Evolutionary conservation across 2,113 vertebrate species (phyloP), one percentile per base, ranked within the genome.

Genomic region (Sciurus niger): DNA sequence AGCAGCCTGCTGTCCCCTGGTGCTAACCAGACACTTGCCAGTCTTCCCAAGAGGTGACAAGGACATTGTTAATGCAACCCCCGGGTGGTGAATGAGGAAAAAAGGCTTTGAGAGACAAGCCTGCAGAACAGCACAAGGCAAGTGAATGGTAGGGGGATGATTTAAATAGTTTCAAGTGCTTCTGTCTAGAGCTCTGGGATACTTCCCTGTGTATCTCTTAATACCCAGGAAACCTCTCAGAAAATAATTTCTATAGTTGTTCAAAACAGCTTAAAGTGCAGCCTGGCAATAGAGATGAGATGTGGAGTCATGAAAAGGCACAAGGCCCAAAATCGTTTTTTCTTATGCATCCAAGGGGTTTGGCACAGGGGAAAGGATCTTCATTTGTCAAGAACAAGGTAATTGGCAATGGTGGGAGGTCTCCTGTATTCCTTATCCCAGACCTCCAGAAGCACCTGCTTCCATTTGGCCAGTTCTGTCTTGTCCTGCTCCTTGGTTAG

Each of bases 81-180:
- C 48, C 53, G 17, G n/a, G 25, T 84, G 48, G 46, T 32, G 2
- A n/a, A 1, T 48, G 79, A 83, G 82, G 79, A 86, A 87, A 70
- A 12, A 43, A 13, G 25, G 28, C 32, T 58, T n/a, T 67, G 24
- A 25, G 55, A 82, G 48, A n/a, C 8, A 85, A 51, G 48, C 37
- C 30, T 94, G 63, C 37, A 90, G 51, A 58, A 84, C 90, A 92
- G 67, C 76, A 84, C 18, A 24, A 40, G 32, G 68, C 83, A 85
- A 82, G 46, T 60, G 34, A 85, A 74, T 77, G n/a, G 55, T 34
- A n/a, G 74, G 24, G 10, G 20, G 43, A 22, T 25, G 20, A 40
- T 67, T 91, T 34, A 24, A 32, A 48, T 32, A 25, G 53, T 18
- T 77, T 6, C 14, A 2, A 37, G 63, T 22, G 18, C 30, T 24